Evolutionary conservation across 2,888 invertebrate genomes (phyloP).

Genomic region (Aquatica leii): DNA sequence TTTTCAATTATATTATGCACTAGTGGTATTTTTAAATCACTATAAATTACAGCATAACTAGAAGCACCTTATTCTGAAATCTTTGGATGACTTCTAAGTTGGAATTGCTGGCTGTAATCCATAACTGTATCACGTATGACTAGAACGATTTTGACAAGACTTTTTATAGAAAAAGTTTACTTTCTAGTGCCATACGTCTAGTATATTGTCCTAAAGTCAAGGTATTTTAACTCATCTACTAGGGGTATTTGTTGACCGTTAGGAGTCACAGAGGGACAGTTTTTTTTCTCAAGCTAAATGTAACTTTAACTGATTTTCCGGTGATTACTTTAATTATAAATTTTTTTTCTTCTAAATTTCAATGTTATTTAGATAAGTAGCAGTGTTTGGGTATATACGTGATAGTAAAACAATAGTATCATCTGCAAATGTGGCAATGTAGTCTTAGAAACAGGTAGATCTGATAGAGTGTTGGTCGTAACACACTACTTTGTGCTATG

Average conservation of each 20-base stretch:
- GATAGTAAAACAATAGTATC: too few relatives aligned
- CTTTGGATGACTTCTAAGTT: neutral
- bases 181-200: neutral
- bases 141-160: neutral
- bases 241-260: neutral
- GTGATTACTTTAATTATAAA: neutral
- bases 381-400: neutral
- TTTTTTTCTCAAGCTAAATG: neutral
- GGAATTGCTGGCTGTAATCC: neutral
- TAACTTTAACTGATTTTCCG: neutral
- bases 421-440: neutral
- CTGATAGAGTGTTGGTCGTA: neutral
- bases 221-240: neutral
- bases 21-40: neutral
- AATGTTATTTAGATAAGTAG: neutral
- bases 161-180: neutral
- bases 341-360: neutral
- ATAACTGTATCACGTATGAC: neutral
- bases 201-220: neutral
- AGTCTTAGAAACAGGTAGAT: neutral
- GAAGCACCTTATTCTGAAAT: neutral
- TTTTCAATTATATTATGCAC: neutral
- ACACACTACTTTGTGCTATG: neutral
- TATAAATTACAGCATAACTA: neutral
- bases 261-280: neutral